Percentiles rank a stretch among this genome's conserved stretches.
phyloP scores from a whole-genome alignment of 1,140 invertebrate genomes.

The Cydia pomonella region DNA sequence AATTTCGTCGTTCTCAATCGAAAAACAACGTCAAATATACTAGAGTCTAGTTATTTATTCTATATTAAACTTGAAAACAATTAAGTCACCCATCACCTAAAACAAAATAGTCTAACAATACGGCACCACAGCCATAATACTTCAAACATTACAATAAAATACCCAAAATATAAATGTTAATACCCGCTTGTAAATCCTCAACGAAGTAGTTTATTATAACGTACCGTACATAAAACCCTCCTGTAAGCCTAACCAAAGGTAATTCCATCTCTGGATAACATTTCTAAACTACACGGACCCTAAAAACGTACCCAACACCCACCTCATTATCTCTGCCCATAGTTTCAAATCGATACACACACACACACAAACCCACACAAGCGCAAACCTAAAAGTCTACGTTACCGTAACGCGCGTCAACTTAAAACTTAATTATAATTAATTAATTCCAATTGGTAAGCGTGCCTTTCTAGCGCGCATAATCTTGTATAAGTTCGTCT shows the following conservation, averaged over 20 bases:
- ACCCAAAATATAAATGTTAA: constrained; percentile 1
- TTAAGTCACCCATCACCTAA: not conserved
- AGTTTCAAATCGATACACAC: constrained; percentile 73
- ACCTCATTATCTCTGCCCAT: constrained; percentile 78
- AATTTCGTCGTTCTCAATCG: too few species aligned
- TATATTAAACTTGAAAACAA: not conserved
- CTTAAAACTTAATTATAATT: constrained; percentile 90
- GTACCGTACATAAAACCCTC: constrained; percentile 13
- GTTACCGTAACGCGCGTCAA: constrained; percentile 83
- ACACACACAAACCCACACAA: constrained; percentile 61
- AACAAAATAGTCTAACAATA: not conserved
- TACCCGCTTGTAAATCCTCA: constrained; percentile 4
- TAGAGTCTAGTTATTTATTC: too few species aligned
- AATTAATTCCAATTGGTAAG: constrained; percentile 84
- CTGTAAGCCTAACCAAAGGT: constrained; percentile 12
- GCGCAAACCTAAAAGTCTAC: constrained; percentile 76
- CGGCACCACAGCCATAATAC: not conserved
- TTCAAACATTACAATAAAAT: constrained; percentile 7
- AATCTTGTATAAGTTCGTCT: constrained; percentile 64
- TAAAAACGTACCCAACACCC: constrained; percentile 75
- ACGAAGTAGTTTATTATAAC: constrained; percentile 18
- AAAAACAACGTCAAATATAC: too few species aligned
- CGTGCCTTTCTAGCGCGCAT: constrained; percentile 63
- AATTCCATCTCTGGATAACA: constrained; percentile 33
- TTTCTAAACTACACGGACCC: constrained; percentile 56